Evolutionary conservation across 2,113 vertebrate species (phyloP), one percentile per base, ranked within the genome.

Genomic region (Phalacrocorax aristotelis): DNA sequence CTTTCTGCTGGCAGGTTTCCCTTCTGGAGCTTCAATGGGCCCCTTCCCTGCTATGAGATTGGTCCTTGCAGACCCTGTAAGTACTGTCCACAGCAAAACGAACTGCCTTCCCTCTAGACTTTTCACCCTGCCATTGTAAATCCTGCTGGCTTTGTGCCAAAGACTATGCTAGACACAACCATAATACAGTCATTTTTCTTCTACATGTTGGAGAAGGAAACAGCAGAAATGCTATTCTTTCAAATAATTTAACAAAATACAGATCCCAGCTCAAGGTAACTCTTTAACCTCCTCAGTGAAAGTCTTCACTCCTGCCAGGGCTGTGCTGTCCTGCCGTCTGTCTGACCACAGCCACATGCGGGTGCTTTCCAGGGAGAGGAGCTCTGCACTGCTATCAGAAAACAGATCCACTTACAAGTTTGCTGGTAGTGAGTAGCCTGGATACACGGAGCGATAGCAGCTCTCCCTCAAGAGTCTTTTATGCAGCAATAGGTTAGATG

Each of bases 101-200:
- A 94, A 97, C 96, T 90, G 95, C 92, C 80, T 97, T 97, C 84
- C 91, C 94, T 92, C 62, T 82, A 96, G 96, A 87, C 97, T 97
- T 96, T 94, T 97, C 97, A 95, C 97, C 97, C 97, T 94, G 96
- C 87, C 93, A 27, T 87, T 93, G 96, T 97, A 97, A 96, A 98
- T 97, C 97, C 96, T 11, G 3, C 86, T 97, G 98, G 97, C 96
- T 77, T 42, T 27, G 49, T 32, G 93, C 97, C 98, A 97, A 70
- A 66, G 69, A 9, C 94, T 96, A 57, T 23, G 48, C 95, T 95
- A 97, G 97, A 97, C 97, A 97, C 95, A 96, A 95, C 94, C 94
- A 95, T 95, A 97, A 95, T 96, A 96, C 96, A 77, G 93, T 97
- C 96, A 97, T 98, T 97, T 97, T 97, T 98, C 96, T 97, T 97